Base-by-base conservation (phyloP, 1,140 invertebrate species). In the Heliconius himera region DNA sequence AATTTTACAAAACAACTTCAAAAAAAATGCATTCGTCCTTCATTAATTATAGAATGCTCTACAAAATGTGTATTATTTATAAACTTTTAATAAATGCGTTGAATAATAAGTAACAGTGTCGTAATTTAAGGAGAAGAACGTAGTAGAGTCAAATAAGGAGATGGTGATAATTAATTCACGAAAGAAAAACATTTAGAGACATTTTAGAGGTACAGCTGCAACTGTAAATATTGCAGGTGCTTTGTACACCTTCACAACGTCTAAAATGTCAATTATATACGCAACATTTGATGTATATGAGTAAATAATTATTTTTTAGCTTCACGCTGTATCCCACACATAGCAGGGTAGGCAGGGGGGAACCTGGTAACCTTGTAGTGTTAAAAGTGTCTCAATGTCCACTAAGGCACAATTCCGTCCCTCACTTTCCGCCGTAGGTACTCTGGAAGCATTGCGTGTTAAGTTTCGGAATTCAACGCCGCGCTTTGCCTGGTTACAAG, bases 191-290 rank as follows among this genome's bases (percentile, higher is more conserved):
- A 70, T n/a, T 41, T 70, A 70, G 75, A 70, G 9, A 46, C 13
- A 77, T 71, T 49, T 60, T 51, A 66, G 60, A 29, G 11, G 1
- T 66, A 66, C 60, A 66, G 75, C 60, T 70, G 16, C 38, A 76
- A 76, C 66, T 29, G 75, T 77, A 49, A 77, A 77, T 26, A 71
- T 71, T 71, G 75, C 75, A 77, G 75, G 75, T 77, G 75, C 38
- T 66, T 66, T 16, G 60, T 29, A 66, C 60, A 66, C 60, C 26
- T 66, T 66, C 41, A 29, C 73, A 33, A 20, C 33, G 6, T 33
- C 16, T 56, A 56, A 74, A 54, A 74, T 74, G 46, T 74, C 73
- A 74, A 74, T 74, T 74, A 20, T 54, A 51, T 74, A 22, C 22
- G 49, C 16, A 51, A 20, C 3, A 29, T 66, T 66, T 29, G 3